These are phyloP conservation scores for Ceratina japonica DNA, from an alignment of 1,140 invertebrate genomes.

Conservation along the genomic window DNA sequence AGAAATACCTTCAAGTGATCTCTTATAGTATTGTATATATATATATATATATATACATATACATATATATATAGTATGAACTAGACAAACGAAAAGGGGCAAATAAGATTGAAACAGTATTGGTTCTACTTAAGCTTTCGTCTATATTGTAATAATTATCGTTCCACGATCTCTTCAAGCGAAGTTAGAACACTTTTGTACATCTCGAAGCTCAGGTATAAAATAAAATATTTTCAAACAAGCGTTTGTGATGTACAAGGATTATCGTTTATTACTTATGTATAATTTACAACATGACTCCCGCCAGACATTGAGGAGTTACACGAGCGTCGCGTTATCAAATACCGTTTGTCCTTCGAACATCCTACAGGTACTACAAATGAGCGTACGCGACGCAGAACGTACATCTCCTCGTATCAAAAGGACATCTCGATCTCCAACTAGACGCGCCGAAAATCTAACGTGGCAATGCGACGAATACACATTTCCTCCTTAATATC, in stretches of 20 bases:
- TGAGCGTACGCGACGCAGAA: slow-evolving; percentile 34
- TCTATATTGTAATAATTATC: background rate
- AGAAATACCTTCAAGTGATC: background rate
- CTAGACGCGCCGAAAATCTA: too few relatives aligned
- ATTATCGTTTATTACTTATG: slow-evolving; percentile 59
- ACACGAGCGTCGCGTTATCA: slow-evolving; percentile 54
- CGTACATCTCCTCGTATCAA: slow-evolving; percentile 42
- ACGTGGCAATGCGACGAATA: background rate
- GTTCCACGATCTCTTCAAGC: background rate
- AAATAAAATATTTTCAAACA: slow-evolving; percentile 29
- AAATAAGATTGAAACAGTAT: background rate
- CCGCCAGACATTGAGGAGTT: slow-evolving; percentile 37
- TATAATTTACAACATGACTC: slow-evolving; percentile 49
- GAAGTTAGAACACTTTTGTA: background rate
- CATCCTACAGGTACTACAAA: slow-evolving; percentile 38
- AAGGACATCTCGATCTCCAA: slow-evolving; percentile 37
- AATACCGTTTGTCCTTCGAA: slow-evolving; percentile 26
- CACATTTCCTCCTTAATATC: background rate
- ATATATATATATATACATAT: slow-evolving; percentile 3
- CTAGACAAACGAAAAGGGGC: background rate
- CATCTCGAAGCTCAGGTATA: background rate
- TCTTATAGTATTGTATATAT: background rate
- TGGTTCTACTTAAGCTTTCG: background rate
- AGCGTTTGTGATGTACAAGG: slow-evolving; percentile 15
- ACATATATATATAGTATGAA: slow-evolving; percentile 1